These are phyloP conservation scores for Etheostoma cragini DNA, from an alignment of 2,113 vertebrate genomes.

Conservation along the genomic window DNA sequence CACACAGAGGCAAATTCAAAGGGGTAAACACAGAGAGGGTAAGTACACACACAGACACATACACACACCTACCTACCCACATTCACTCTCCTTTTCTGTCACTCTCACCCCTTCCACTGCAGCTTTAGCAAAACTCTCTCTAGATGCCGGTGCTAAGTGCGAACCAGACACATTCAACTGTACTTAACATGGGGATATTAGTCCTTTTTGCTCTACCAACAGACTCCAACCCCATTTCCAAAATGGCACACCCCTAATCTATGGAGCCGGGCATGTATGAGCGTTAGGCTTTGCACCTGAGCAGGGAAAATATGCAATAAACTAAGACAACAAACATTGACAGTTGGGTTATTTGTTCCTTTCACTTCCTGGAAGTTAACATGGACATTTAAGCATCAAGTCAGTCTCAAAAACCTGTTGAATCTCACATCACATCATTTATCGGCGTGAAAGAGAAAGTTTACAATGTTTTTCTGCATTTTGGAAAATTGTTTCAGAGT, in stretches of 20 bases:
- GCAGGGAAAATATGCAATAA: not conserved
- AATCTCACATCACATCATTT: not conserved
- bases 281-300: slow-evolving; percentile 37
- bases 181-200: slow-evolving; percentile 66
- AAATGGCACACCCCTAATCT: slow-evolving; percentile 33
- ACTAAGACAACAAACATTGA: not conserved
- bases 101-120: slow-evolving; percentile 78
- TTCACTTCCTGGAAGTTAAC: slow-evolving; percentile 2
- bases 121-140: slow-evolving; percentile 55
- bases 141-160: slow-evolving; percentile 56
- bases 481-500: not conserved
- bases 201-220: slow-evolving; percentile 53
- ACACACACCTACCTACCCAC: slow-evolving; percentile 32
- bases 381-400: not conserved
- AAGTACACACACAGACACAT: slow-evolving; percentile 28
- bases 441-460: not conserved
- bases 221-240: slow-evolving; percentile 39
- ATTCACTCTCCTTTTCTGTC: slow-evolving; percentile 62
- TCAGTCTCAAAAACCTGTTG: slow-evolving; percentile 9
- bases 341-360: not conserved
- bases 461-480: not conserved
- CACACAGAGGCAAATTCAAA: slow-evolving; percentile 64
- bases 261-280: slow-evolving; percentile 19
- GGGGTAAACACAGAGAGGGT: slow-evolving; percentile 49
- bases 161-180: slow-evolving; percentile 74